Conservation (phyloP, 2,113 vertebrate species). For the Sinosuthora webbiana region DNA sequence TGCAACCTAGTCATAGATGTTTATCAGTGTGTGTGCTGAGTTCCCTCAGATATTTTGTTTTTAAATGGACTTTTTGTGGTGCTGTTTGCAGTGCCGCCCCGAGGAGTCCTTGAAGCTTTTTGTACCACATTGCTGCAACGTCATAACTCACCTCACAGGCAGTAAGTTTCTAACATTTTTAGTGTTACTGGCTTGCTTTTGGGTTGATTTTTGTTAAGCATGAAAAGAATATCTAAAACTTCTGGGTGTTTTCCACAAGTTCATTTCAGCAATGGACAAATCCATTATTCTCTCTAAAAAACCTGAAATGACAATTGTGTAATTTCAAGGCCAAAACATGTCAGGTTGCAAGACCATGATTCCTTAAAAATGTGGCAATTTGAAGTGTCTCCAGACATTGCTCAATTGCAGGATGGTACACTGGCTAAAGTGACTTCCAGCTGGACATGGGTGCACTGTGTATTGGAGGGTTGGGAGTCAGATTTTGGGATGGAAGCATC, state of each 20-base stretch:
- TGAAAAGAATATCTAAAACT: background rate
- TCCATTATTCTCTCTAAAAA: background rate
- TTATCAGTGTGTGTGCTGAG: background rate
- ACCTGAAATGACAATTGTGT: background rate
- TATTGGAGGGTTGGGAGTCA: background rate
- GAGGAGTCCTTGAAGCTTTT: constrained; percentile 92
- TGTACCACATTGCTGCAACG: constrained; percentile 92
- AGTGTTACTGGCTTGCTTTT: background rate
- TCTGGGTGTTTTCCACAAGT: background rate
- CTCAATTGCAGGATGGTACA: background rate
- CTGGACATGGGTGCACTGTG: background rate
- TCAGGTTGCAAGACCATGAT: background rate
- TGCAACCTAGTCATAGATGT: background rate
- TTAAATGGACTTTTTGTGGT: background rate
- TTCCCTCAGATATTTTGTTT: background rate
- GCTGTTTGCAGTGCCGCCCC: constrained; percentile 87
- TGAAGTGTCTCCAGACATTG: background rate
- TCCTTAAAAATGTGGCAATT: background rate
- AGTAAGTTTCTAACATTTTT: constrained; percentile 81
- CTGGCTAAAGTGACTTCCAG: background rate
- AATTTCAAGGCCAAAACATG: background rate
- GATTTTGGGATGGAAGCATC: background rate
- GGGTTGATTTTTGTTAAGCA: background rate
- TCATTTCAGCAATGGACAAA: background rate
- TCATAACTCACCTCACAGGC: constrained; percentile 90